phyloP scores from a whole-genome alignment of 64 coral and sea anemone genomes.

The Exaiptasia diaphana region DNA sequence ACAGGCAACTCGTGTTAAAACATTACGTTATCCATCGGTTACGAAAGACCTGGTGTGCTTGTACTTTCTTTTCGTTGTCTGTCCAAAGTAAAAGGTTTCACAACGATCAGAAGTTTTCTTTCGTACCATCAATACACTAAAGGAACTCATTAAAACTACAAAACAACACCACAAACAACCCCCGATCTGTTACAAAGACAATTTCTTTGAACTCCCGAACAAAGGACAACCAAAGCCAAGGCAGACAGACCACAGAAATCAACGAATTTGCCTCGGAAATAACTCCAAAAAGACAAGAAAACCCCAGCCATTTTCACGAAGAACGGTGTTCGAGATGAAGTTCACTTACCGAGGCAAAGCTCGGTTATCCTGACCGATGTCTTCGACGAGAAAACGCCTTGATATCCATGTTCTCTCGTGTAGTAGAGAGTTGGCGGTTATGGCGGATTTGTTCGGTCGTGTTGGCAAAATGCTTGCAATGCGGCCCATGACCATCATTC shows the following conservation, averaged over 20 bases:
- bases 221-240: not conserved
- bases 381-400: constrained; percentile 31
- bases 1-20: not conserved
- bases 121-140: not conserved
- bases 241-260: not conserved
- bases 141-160: not conserved
- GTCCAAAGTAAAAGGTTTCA: not conserved
- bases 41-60: not conserved
- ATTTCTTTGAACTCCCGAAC: not conserved
- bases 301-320: constrained; percentile 1
- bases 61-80: constrained; percentile 4
- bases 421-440: constrained; percentile 73
- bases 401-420: constrained; percentile 86
- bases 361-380: constrained; percentile 51
- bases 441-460: constrained; percentile 96
- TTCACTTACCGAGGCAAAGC: constrained; percentile 59
- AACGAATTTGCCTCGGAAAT: not conserved
- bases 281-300: constrained; percentile 12
- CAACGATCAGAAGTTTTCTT: not conserved
- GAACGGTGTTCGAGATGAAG: constrained; percentile 23
- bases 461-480: constrained; percentile 99
- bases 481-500: constrained; percentile 99
- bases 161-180: not conserved
- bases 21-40: not conserved
- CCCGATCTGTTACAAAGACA: not conserved